These are phyloP conservation scores for Lindbergichthys nudifrons DNA, from an alignment of 2,797 vertebrate genomes.

Conservation along the genomic window DNA sequence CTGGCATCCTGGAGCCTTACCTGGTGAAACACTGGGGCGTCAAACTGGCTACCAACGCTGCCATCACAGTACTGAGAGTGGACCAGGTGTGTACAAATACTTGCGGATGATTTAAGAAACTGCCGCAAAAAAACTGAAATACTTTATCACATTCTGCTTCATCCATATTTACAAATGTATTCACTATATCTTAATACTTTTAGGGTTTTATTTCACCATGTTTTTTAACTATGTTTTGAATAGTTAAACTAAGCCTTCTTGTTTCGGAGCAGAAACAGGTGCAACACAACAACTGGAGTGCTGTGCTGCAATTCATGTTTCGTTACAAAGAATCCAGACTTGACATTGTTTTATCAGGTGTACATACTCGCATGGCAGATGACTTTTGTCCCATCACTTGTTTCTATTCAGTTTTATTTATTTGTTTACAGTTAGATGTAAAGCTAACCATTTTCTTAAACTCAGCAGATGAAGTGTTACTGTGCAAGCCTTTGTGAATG, in stretches of 20 bases:
- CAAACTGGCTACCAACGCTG: slow-evolving; percentile 95
- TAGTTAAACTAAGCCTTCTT: too few relatives aligned
- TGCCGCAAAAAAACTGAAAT: background rate
- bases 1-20: slow-evolving; percentile 91
- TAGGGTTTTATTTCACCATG: too few relatives aligned
- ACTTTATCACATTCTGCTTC: background rate
- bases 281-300: too few relatives aligned
- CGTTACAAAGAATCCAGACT: background rate
- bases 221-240: too few relatives aligned
- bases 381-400: too few relatives aligned
- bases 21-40: slow-evolving; percentile 96
- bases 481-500: background rate
- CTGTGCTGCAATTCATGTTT: background rate
- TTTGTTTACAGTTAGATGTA: background rate
- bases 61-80: slow-evolving; percentile 94
- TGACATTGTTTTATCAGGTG: background rate
- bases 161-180: too few relatives aligned
- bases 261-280: too few relatives aligned
- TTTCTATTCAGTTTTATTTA: background rate
- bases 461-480: background rate
- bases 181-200: too few relatives aligned
- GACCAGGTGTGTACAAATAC: slow-evolving; percentile 90
- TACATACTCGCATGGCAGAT: background rate
- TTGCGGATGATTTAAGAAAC: background rate
- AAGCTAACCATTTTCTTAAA: background rate